These are phyloP conservation scores for Oophaga pumilio DNA, from an alignment of 2,113 vertebrate genomes.

Conservation along the genomic window DNA sequence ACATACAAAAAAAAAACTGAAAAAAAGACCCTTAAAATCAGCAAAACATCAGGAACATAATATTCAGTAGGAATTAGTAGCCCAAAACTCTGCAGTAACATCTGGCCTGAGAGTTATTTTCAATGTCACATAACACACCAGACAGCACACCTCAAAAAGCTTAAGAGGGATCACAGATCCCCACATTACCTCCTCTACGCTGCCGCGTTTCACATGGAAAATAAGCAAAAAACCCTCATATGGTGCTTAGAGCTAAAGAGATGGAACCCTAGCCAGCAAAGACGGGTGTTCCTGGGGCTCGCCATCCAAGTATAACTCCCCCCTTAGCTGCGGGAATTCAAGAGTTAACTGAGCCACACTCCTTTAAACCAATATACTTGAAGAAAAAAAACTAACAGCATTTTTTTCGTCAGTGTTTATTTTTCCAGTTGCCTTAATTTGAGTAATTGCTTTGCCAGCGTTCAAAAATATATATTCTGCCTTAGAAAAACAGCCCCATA, in stretches of 20 bases:
- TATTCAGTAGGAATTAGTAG: neutral
- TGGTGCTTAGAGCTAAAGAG: neutral
- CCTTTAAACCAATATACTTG: slow-evolving; percentile 31
- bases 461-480: slow-evolving; percentile 71
- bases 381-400: slow-evolving; percentile 48
- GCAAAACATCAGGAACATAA: neutral
- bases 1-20: neutral
- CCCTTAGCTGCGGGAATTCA: neutral
- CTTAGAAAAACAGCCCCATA: slow-evolving; percentile 75
- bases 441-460: slow-evolving; percentile 76
- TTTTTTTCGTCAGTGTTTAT: slow-evolving; percentile 70
- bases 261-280: neutral
- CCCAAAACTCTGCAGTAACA: neutral
- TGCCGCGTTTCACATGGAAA: neutral
- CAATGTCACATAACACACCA: slow-evolving; percentile 1
- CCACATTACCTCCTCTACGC: neutral
- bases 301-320: neutral
- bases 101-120: neutral
- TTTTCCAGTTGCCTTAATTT: slow-evolving; percentile 79
- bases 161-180: neutral
- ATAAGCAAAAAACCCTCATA: neutral
- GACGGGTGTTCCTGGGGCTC: neutral
- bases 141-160: neutral
- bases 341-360: slow-evolving; percentile 51
- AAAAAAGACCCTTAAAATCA: neutral